These are phyloP conservation scores for cattle (Bos taurus) DNA, from an alignment of 2,113 vertebrate species.

Conservation along the genomic window ARS-UCD2.0 NC_037330.1:45553501-45554000, in stretches of 20 bases:
- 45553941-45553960: background rate
- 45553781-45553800: conserved; percentile 26
- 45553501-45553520: background rate
- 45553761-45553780: conserved; percentile 37
- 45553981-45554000: background rate
- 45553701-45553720: conserved; percentile 32
- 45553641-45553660: background rate
- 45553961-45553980: background rate
- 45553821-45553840: background rate
- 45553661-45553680: background rate
- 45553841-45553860: background rate
- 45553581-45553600: background rate
- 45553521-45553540: background rate
- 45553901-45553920: background rate
- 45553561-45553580: too few relatives aligned
- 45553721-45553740: conserved; percentile 42
- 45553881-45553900: background rate
- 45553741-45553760: conserved; percentile 50
- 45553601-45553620: background rate
- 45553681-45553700: background rate
- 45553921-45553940: background rate
- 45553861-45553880: background rate
- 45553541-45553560: background rate
- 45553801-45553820: background rate
- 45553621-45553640: background rate